phyloP scores from a whole-genome alignment of 2,113 vertebrate genomes.

The Melanostigma gelatinosum region DNA sequence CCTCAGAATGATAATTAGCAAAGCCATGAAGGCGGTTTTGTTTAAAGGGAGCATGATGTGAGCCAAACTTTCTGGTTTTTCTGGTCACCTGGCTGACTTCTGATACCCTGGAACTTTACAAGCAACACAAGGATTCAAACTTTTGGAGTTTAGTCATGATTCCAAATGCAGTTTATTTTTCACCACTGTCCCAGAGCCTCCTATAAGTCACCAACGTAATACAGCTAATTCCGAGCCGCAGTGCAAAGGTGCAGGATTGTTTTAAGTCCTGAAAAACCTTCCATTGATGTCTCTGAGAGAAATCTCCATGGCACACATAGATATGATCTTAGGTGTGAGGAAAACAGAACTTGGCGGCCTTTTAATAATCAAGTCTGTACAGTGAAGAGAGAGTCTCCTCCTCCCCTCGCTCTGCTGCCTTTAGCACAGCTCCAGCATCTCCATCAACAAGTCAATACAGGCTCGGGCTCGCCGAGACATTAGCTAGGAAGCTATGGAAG shows the following conservation, averaged over 20 bases:
- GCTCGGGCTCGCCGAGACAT: conserved; percentile 66
- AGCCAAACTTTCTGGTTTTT: conserved; percentile 83
- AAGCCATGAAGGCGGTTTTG: conserved; percentile 96
- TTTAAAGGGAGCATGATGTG: conserved; percentile 87
- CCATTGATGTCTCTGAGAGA: conserved; percentile 42
- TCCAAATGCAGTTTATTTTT: conserved; percentile 27
- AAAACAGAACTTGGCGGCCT: conserved; percentile 64
- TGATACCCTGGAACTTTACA: conserved; percentile 64
- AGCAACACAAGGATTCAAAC: conserved; percentile 15
- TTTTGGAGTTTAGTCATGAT: conserved; percentile 9
- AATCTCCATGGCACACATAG: conserved; percentile 39
- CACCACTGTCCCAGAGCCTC: not conserved
- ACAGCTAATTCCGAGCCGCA: conserved; percentile 32
- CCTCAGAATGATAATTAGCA: conserved; percentile 99
- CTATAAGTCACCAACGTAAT: conserved; percentile 24
- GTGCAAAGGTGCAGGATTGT: conserved; percentile 65
- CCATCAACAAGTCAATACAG: conserved; percentile 83
- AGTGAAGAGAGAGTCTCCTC: conserved; percentile 53
- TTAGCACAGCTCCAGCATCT: conserved; percentile 68
- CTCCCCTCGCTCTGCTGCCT: conserved; percentile 51
- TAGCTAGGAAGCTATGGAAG: conserved; percentile 75
- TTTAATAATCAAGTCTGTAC: conserved; percentile 61
- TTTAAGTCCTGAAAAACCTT: conserved; percentile 67
- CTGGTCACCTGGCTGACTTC: conserved; percentile 88
- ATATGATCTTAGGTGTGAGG: conserved; percentile 44